phyloP scores from a whole-genome alignment of 2,888 invertebrate genomes.

The Mimas tiliae region DNA sequence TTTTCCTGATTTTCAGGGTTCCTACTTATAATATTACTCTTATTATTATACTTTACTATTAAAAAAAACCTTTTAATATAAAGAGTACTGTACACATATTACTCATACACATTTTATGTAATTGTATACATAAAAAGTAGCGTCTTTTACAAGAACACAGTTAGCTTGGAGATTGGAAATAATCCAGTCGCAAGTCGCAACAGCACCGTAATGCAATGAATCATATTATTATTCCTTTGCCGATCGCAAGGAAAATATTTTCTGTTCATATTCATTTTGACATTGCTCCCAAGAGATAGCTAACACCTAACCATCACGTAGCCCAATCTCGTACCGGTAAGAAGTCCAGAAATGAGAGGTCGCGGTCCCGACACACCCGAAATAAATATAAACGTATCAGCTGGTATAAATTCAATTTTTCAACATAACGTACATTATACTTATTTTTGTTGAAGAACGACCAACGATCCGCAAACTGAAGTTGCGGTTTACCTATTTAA shows the following conservation, averaged over 20 bases:
- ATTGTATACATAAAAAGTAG: no score
- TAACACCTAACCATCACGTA: conserved; percentile 18
- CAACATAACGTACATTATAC: background rate
- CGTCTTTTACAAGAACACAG: no score
- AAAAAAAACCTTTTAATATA: no score
- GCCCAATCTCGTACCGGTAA: conserved; percentile 13
- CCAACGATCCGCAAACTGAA: background rate
- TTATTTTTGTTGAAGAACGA: background rate
- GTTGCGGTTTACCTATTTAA: no score
- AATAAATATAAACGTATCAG: background rate
- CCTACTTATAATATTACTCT: no score
- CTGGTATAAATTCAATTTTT: background rate
- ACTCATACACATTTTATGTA: no score
- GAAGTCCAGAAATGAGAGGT: background rate
- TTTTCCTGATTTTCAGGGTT: no score
- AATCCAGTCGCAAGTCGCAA: background rate
- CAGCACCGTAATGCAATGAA: background rate
- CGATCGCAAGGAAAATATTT: conserved; percentile 1
- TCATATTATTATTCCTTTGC: background rate
- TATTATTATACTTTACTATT: no score
- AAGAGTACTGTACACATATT: no score
- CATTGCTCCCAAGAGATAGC: conserved; percentile 13
- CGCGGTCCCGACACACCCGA: background rate
- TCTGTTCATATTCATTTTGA: conserved; percentile 16
- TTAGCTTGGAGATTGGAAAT: no score